phyloP scores from a whole-genome alignment of 2,888 invertebrate species.

The Oligia strigilis region DNA sequence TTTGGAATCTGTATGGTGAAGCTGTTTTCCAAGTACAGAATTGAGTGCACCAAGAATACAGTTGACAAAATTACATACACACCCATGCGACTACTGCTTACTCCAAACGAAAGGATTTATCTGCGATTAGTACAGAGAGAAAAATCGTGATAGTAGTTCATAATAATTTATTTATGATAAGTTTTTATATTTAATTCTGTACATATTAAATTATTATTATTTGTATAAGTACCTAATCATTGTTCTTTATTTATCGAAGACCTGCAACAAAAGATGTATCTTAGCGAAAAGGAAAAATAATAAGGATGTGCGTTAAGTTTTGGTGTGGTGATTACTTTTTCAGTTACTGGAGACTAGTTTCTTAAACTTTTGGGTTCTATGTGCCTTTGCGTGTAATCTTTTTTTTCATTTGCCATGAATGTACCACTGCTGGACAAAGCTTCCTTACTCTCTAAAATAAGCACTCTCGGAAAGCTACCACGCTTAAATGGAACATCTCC shows the following conservation, averaged over 20 bases:
- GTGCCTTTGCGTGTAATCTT: neutral
- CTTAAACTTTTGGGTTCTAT: neutral
- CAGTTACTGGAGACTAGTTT: neutral
- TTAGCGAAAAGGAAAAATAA: neutral
- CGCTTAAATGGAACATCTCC: neutral
- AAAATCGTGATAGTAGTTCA: constrained; percentile 8
- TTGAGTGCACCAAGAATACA: constrained; percentile 72
- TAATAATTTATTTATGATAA: neutral
- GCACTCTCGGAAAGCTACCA: neutral
- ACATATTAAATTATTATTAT: constrained; percentile 39
- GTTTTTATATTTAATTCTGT: constrained; percentile 7
- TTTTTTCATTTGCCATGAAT: neutral
- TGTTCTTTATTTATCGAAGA: neutral
- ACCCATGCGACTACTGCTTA: constrained; percentile 65
- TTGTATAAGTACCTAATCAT: neutral
- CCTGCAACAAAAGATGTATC: neutral
- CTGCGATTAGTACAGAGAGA: constrained; percentile 66
- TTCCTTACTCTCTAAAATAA: too few relatives aligned
- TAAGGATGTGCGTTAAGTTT: neutral
- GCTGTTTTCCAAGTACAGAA: constrained; percentile 71
- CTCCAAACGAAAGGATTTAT: constrained; percentile 65
- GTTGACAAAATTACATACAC: constrained; percentile 63
- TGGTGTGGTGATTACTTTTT: neutral
- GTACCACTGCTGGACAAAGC: neutral
- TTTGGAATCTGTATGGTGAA: constrained; percentile 71